Percentiles rank a stretch among this genome's conserved stretches.
phyloP scores from a whole-genome alignment of 2,888 invertebrate species.

The Drosophila hawaiiensis region DNA sequence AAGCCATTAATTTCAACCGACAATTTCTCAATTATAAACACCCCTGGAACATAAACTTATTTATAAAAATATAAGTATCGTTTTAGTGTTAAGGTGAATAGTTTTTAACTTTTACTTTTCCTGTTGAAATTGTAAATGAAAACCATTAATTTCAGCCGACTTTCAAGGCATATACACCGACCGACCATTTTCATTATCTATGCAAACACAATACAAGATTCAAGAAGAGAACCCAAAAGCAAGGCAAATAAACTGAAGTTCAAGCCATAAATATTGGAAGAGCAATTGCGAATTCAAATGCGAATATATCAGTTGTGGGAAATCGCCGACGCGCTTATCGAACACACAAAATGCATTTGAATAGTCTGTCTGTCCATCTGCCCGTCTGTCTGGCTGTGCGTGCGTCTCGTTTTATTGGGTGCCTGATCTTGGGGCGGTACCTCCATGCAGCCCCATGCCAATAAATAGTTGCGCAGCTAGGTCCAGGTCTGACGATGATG shows the following conservation, averaged over 20 bases:
- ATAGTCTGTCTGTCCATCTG: slow-evolving; percentile 36
- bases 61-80: not conserved
- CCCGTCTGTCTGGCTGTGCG: slow-evolving; percentile 9
- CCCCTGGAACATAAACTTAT: not conserved
- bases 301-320: slow-evolving; percentile 71
- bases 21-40: not conserved
- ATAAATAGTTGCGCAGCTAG: slow-evolving; percentile 51
- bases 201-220: slow-evolving; percentile 17
- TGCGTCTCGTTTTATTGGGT: slow-evolving; percentile 45
- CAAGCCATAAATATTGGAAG: slow-evolving; percentile 64
- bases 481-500: slow-evolving; percentile 24
- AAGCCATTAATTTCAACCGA: slow-evolving; percentile 28
- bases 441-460: slow-evolving; percentile 22
- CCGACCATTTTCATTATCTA: slow-evolving; percentile 45
- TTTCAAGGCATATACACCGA: not conserved
- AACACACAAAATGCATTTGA: slow-evolving; percentile 75
- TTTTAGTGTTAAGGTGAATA: not conserved
- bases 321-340: slow-evolving; percentile 63
- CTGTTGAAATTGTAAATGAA: slow-evolving; percentile 22
- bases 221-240: slow-evolving; percentile 29
- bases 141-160: slow-evolving; percentile 33
- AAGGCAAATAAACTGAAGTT: slow-evolving; percentile 22
- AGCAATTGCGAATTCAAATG: slow-evolving; percentile 68
- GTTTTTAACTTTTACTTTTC: not conserved
- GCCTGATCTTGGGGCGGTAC: slow-evolving; percentile 24